Conservation (phyloP, 2,797 vertebrate genomes). For the Amniataba percoides region DNA sequence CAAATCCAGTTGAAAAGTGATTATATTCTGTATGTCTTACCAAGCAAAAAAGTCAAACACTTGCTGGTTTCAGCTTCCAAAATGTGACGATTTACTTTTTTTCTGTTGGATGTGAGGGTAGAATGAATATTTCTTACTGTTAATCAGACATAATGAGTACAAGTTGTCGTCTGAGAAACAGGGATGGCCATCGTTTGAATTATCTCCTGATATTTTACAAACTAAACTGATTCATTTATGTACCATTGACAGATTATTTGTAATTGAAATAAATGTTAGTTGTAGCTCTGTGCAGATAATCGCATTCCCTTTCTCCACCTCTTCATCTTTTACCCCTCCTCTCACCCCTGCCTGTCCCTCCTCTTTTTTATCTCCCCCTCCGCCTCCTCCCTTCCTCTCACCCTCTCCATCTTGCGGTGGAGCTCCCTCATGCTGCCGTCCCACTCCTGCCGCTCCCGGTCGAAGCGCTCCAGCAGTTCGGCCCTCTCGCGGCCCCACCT, state of each 20-base stretch:
- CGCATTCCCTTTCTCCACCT: neutral
- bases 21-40: neutral
- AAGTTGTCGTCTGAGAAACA: neutral
- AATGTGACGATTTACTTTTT: neutral
- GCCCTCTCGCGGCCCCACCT: slow-evolving; percentile 91
- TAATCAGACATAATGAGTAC: neutral
- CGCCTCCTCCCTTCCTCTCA: slow-evolving; percentile 57
- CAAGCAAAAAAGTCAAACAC: neutral
- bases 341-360: slow-evolving; percentile 46
- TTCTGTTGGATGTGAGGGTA: neutral
- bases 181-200: neutral
- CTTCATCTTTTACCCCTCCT: neutral
- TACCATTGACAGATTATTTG: neutral
- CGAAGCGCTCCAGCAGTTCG: slow-evolving; percentile 91
- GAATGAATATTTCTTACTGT: neutral
- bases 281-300: too few relatives aligned
- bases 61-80: neutral
- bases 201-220: neutral
- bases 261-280: neutral
- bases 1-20: neutral
- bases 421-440: slow-evolving; percentile 90
- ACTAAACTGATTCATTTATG: neutral
- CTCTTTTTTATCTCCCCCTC: neutral
- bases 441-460: slow-evolving; percentile 91
- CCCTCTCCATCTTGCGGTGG: slow-evolving; percentile 90